Base-by-base conservation (phyloP, 2,113 vertebrate species). In the Dascyllus trimaculatus region DNA sequence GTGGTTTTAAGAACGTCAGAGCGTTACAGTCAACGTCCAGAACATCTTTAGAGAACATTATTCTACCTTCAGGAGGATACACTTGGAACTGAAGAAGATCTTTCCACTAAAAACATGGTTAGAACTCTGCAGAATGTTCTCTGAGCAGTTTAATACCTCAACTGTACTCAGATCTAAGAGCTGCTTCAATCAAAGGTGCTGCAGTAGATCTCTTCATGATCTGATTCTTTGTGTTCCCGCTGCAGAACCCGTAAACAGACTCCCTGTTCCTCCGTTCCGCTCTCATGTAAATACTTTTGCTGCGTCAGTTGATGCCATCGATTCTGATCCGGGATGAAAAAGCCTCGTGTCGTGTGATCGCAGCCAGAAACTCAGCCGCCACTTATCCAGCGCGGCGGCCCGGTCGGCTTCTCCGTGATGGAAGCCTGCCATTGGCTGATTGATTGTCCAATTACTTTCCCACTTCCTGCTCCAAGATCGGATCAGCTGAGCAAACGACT, bases 371-470 rank as follows among this genome's bases (percentile, higher is more conserved):
- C 3, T n/a, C 54, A 77, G 62, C 63, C 57, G 1, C 45, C 72
- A 25, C 61, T 69, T 72, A 54, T 58, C 74, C 43, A 64, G 57
- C 3, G 35, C 32, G 53, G 43, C 72, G 62, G 71, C 63, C 51
- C 54, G 15, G 59, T 71, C 76, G 70, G 70, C 81, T 21, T 2
- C 65, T 45, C 63, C 19, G 21, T 85, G 80, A 87, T 87, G 79
- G 82, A 87, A 82, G 54, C 52, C 64, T 81, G 84, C 75, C 76
- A 71, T 71, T 59, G 49, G 54, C 60, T 78, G 89, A 85, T 83
- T 83, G 84, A 88, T 90, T 25, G 15, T 76, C 74, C 77, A 76
- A 79, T 90, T 87, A 79, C 74, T 83, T 53, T 45, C 73, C 46
- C 58, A 57, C 82, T 79, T 72, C 81, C 74, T 52, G 3, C 46